A percentile compares a stretch with the other conserved stretches of the same genome.
phyloP scores from a whole-genome alignment of 2,888 invertebrate species.

The Pasiphila rectangulata region DNA sequence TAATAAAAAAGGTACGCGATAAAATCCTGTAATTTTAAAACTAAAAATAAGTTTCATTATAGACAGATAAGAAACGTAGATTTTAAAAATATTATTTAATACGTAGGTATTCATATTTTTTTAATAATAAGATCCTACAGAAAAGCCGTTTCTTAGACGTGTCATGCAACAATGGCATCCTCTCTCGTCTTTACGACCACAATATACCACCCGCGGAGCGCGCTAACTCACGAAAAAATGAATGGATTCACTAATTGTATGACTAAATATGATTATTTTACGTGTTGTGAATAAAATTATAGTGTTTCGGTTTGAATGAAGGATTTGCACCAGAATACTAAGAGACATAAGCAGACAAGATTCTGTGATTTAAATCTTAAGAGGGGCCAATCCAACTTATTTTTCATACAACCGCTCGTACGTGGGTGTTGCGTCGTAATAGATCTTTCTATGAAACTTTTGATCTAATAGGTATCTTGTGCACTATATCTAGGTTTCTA shows the following conservation, averaged over 20 bases:
- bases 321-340: neutral
- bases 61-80: no score
- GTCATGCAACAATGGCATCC: constrained; percentile 48
- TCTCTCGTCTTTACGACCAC: constrained; percentile 54
- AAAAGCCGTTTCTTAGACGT: constrained; percentile 25
- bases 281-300: constrained; percentile 27
- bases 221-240: constrained; percentile 48
- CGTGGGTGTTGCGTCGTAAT: no score
- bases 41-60: no score
- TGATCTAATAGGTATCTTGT: no score
- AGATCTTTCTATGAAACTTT: no score
- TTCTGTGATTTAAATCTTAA: no score
- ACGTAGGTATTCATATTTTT: constrained; percentile 1
- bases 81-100: neutral
- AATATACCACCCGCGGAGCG: constrained; percentile 72
- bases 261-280: constrained; percentile 38
- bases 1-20: no score
- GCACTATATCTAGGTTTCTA: no score
- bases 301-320: no score
- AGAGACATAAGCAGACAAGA: no score
- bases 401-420: neutral
- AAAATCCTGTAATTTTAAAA: no score
- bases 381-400: no score
- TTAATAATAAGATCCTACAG: constrained; percentile 2
- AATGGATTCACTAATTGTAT: constrained; percentile 44